Percentiles rank a stretch among this genome's conserved stretches.
These are phyloP conservation scores for Prosopocoilus inquinatus DNA, from an alignment of 2,888 invertebrate genomes.

Conservation along the genomic window DNA sequence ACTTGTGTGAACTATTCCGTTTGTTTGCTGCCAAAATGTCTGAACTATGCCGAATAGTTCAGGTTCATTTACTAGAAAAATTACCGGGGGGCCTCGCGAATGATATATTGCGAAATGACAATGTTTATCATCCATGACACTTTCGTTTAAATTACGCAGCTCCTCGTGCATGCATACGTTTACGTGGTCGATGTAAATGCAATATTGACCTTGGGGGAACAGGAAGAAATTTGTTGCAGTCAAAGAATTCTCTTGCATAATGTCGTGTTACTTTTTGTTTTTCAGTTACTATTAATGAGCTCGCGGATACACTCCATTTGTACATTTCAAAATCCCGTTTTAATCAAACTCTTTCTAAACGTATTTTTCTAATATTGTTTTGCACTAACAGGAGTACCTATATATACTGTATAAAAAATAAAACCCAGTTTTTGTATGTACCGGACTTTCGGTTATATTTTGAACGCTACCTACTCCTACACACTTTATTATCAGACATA, in stretches of 20 bases:
- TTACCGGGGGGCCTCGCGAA: conserved; percentile 20
- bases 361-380: no score
- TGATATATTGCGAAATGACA: not conserved
- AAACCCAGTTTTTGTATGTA: no score
- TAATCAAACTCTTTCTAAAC: no score
- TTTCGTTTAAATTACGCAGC: conserved; percentile 1
- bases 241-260: not conserved
- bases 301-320: no score
- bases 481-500: no score
- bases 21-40: conserved; percentile 48
- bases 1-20: conserved; percentile 46
- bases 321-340: no score
- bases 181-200: not conserved
- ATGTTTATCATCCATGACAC: not conserved
- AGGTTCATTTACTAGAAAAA: conserved; percentile 44
- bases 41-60: conserved; percentile 49
- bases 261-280: no score
- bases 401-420: no score
- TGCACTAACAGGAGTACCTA: no score
- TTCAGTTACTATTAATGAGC: no score
- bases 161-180: not conserved
- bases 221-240: conserved; percentile 1
- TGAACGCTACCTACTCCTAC: no score
- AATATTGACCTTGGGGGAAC: conserved; percentile 1
- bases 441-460: no score